Conservation (phyloP, 1,140 invertebrate genomes). For the Himalopsyche phryganea region DNA sequence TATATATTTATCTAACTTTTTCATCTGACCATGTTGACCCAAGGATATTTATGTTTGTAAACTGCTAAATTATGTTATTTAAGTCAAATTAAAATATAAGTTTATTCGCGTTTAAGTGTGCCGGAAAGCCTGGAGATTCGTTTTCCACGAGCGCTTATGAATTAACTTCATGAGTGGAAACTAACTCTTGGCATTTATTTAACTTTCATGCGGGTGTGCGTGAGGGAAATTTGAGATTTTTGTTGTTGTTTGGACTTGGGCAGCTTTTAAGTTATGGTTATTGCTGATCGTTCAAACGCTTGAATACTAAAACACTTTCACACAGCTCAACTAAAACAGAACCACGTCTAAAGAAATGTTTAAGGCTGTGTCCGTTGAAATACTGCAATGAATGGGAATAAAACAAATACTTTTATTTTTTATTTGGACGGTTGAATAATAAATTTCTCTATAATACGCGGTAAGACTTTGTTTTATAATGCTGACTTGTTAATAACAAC, state of each 20-base stretch:
- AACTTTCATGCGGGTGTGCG: slow-evolving; percentile 14
- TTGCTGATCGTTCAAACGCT: slow-evolving; percentile 1
- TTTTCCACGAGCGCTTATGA: too few relatives aligned
- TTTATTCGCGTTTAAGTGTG: too few relatives aligned
- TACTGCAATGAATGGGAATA: slow-evolving; percentile 9
- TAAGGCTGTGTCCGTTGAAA: slow-evolving; percentile 3
- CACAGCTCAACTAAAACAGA: slow-evolving; percentile 8
- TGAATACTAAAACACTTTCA: slow-evolving; percentile 9
- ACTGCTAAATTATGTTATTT: too few relatives aligned
- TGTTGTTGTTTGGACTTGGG: background rate
- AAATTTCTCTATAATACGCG: slow-evolving; percentile 7
- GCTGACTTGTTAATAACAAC: background rate
- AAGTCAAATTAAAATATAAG: too few relatives aligned
- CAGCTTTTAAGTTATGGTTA: slow-evolving; percentile 9
- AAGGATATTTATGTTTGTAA: too few relatives aligned
- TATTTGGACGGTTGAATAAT: slow-evolving; percentile 20
- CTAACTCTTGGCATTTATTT: background rate
- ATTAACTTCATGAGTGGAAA: background rate
- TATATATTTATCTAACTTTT: too few relatives aligned
- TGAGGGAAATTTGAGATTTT: slow-evolving; percentile 12
- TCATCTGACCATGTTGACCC: too few relatives aligned
- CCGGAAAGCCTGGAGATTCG: too few relatives aligned
- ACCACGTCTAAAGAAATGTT: background rate
- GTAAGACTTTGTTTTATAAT: slow-evolving; percentile 15
- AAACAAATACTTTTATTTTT: slow-evolving; percentile 21